Percentiles rank a stretch among this genome's conserved stretches.
These are phyloP conservation scores for Ictalurus furcatus DNA, from an alignment of 2,113 vertebrate species.

Conservation along the genomic window DNA sequence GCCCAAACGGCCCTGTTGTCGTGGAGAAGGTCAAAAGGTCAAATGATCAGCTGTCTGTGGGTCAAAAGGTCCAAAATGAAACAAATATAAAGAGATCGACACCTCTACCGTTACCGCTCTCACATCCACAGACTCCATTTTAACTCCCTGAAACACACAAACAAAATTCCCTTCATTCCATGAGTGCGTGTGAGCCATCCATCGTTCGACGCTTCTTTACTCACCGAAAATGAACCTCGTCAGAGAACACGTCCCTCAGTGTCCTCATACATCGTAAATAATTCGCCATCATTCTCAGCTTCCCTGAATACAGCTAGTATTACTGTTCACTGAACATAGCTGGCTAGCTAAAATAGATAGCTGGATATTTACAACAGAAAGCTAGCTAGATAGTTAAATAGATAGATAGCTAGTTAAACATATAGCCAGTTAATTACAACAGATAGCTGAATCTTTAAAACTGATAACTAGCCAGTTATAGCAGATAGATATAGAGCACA, in stretches of 20 bases:
- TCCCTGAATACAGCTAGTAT: background rate
- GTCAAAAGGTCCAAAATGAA: background rate
- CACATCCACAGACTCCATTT: background rate
- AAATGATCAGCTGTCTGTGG: background rate
- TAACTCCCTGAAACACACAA: slow-evolving; percentile 20
- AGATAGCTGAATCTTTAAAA: background rate
- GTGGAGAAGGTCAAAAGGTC: slow-evolving; percentile 4
- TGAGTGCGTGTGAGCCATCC: background rate
- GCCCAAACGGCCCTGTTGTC: background rate
- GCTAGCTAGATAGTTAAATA: background rate
- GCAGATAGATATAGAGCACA: background rate
- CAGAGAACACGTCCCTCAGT: background rate
- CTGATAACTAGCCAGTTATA: background rate
- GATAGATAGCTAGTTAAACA: background rate
- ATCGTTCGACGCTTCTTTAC: background rate
- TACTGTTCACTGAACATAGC: background rate
- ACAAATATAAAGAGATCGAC: background rate
- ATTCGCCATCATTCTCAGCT: background rate
- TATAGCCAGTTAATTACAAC: background rate
- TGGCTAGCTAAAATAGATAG: background rate
- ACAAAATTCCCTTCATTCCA: background rate
- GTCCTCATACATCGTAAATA: background rate
- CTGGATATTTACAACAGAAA: background rate
- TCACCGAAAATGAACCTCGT: background rate
- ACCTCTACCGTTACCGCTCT: background rate